These are phyloP conservation scores for Dyspetes luteomarginatus DNA, from an alignment of 2,888 invertebrate genomes.

Conservation along the genomic window DNA sequence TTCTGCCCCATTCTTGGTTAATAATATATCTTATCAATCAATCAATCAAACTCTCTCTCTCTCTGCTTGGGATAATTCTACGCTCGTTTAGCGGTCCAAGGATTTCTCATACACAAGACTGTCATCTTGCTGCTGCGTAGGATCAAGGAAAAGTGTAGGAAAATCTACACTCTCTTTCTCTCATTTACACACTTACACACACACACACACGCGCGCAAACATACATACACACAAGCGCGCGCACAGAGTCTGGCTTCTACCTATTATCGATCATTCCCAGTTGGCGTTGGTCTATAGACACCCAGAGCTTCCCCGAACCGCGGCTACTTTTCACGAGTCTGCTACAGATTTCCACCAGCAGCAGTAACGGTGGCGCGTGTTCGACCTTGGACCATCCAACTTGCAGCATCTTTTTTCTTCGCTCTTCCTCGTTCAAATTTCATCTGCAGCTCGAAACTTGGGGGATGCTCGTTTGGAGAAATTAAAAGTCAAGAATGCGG, in stretches of 20 bases:
- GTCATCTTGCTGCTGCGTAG: background rate
- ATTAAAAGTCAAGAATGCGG: background rate
- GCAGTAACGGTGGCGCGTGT: conserved; percentile 48
- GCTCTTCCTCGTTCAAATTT: conserved; percentile 11
- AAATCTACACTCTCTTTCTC: conserved; percentile 5
- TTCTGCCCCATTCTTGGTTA: background rate
- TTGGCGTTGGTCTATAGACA: conserved; percentile 20
- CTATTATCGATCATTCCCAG: conserved; percentile 64
- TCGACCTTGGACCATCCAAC: conserved; percentile 62
- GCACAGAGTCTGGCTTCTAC: conserved; percentile 38
- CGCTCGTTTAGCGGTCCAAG: background rate
- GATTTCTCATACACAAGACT: background rate
- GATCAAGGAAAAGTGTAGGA: background rate
- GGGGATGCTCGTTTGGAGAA: background rate
- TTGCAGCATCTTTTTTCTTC: conserved; percentile 41
- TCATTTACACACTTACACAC: background rate
- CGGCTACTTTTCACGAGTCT: conserved; percentile 42
- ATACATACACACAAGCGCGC: conserved; percentile 23
- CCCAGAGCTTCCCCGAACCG: conserved; percentile 27
- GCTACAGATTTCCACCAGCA: conserved; percentile 52
- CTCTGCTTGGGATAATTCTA: background rate
- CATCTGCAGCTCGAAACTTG: background rate
- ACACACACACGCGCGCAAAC: background rate
- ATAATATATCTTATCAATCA: background rate
- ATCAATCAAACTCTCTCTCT: background rate